Evolutionary conservation across 2,113 vertebrate genomes (phyloP).

Genomic region (Gobio gobio): DNA sequence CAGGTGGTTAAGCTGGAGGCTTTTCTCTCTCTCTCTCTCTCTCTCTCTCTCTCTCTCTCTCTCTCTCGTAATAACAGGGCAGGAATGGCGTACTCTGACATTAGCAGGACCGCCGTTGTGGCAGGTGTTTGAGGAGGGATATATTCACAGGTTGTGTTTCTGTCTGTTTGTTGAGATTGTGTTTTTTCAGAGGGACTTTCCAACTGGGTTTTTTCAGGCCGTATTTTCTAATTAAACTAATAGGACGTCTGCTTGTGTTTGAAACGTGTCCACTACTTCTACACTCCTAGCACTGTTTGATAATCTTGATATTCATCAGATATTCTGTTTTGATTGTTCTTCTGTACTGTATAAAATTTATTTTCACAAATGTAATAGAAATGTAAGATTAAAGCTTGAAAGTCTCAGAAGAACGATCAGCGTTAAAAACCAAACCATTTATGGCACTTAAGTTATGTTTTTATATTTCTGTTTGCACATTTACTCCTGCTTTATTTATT

Average conservation of each 20-base stretch:
- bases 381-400: background rate
- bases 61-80: conserved; percentile 63
- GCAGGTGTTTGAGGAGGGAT: conserved; percentile 13
- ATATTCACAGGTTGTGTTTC: background rate
- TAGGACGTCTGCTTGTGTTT: background rate
- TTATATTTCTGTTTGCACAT: no score
- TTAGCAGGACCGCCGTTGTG: background rate
- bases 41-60: conserved; percentile 1
- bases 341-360: background rate
- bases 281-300: background rate
- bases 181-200: conserved; percentile 10
- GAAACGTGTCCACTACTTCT: background rate
- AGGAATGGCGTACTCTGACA: background rate
- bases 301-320: background rate
- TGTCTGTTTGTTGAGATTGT: background rate
- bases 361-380: background rate
- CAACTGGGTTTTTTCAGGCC: conserved; percentile 7
- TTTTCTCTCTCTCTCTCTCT: conserved; percentile 27
- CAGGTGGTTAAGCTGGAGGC: conserved; percentile 52
- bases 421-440: background rate
- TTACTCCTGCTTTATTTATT: no score
- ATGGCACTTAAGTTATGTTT: background rate
- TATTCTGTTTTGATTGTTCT: background rate
- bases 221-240: background rate
- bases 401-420: background rate